Percentiles rank a stretch among this genome's conserved stretches.
phyloP scores from a whole-genome alignment of 2,797 vertebrate genomes.

The Brachyrhaphis roseni region DNA sequence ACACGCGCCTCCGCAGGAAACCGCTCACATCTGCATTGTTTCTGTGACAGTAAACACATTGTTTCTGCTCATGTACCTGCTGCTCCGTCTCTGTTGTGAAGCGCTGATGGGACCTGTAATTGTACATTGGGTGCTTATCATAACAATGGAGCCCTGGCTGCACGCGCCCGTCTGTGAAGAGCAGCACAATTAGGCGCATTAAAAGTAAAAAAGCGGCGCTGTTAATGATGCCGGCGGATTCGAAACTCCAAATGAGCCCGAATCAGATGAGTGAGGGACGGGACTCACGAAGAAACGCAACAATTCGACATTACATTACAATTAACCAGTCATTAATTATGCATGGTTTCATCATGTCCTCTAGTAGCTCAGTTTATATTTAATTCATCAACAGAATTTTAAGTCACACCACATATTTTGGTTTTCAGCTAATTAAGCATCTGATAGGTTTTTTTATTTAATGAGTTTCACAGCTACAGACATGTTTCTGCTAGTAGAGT shows the following conservation, averaged over 20 bases:
- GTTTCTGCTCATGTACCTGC: slow-evolving; percentile 34
- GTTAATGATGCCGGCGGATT: slow-evolving; percentile 21
- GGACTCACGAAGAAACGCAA: not conserved
- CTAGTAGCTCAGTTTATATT: not conserved
- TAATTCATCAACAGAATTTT: not conserved
- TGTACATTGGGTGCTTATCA: slow-evolving; percentile 55
- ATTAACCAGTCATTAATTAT: slow-evolving; percentile 1
- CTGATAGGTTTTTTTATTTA: not conserved
- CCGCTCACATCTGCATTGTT: slow-evolving; percentile 51
- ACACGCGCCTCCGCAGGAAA: slow-evolving; percentile 31
- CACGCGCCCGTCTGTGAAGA: slow-evolving; percentile 41
- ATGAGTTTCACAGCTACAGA: not conserved
- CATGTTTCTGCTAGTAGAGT: not conserved
- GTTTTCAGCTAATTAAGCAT: slow-evolving; percentile 9
- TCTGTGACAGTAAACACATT: slow-evolving; percentile 40
- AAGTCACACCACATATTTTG: not conserved
- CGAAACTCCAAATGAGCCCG: slow-evolving; percentile 26
- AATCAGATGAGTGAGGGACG: slow-evolving; percentile 2
- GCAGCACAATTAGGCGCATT: slow-evolving; percentile 54
- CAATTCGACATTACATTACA: not conserved
- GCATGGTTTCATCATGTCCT: not conserved
- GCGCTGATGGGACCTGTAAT: slow-evolving; percentile 64
- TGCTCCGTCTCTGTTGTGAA: slow-evolving; percentile 49
- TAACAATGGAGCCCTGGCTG: slow-evolving; percentile 55
- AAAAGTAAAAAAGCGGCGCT: slow-evolving; percentile 16